Conservation (phyloP, 2,797 vertebrate genomes). For the Hippocampus kuda region DNA sequence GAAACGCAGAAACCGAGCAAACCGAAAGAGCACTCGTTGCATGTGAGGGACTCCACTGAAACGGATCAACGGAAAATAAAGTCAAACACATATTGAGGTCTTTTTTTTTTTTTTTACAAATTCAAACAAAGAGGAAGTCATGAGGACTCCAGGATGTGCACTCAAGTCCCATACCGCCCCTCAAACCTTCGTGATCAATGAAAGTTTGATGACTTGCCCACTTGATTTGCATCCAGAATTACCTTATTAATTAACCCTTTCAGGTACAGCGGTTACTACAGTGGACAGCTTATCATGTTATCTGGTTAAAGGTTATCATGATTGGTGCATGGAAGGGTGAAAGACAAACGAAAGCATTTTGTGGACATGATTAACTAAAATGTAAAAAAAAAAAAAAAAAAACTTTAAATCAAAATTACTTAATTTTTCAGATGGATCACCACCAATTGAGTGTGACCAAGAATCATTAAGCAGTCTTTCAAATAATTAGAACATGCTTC, state of each 20-base stretch:
- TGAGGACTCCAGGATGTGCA: neutral
- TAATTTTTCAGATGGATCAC: neutral
- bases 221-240: no score
- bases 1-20: neutral
- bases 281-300: no score
- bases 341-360: neutral
- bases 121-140: neutral
- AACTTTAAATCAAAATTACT: neutral
- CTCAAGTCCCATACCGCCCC: no score
- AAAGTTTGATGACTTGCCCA: no score
- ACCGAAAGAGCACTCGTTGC: conserved; percentile 45
- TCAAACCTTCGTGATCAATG: no score
- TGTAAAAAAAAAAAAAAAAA: neutral
- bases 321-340: no score
- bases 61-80: conserved; percentile 1
- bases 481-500: neutral
- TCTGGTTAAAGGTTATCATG: no score
- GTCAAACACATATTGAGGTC: no score
- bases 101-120: neutral
- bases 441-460: neutral
- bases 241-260: no score
- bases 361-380: neutral
- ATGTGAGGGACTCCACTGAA: conserved; percentile 57
- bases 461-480: no score
- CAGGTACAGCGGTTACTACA: no score